Base-by-base conservation (phyloP, 2,113 vertebrate species). In the Leucosticte australis region DNA sequence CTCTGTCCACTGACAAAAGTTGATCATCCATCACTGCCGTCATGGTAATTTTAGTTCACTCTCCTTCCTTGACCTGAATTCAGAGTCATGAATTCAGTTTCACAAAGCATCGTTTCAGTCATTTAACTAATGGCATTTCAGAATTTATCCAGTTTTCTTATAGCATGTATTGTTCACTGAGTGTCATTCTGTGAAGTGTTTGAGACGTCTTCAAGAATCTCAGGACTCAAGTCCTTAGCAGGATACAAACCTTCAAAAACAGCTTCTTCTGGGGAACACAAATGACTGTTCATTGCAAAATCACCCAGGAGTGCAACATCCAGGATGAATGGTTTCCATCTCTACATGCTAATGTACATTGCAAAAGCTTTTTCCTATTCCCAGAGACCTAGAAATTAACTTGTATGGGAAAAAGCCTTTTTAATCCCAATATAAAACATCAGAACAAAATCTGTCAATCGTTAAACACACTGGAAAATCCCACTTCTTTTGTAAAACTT, bases 61-160 rank as follows among this genome's bases (percentile, higher is more conserved):
- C 10, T 87, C 47, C 39, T 89, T 88, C 73, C 31, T 16, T 86
- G 50, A 62, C 47, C 44, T 89, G 74, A 63, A 52, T 94, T 90
- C 1, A 3, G n/a, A 86, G 53, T 83, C 7, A 30, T 69, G 2
- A 91, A 69, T 89, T 79, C 42, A 56, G 42, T 93, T 93, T 89
- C 44, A 35, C 26, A 33, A 8, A 13, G 21, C 9, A 5, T 79
- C 46, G 62, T 85, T 95, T 77, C 47, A 87, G 44, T 69, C 57
- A 37, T 89, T 47, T 91, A 79, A 89, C 53, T 84, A 76, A 84
- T 11, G 7, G 65, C 50, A 73, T 73, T 78, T 85, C 59, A 87
- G 82, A 94, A 88, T 94, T 91, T 83, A 83, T 82, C 49, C 59
- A 39, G 30, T 31, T 68, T 85, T 80, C 53, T 90, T 90, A 76